These are phyloP conservation scores for Amphilophus citrinellus DNA, from an alignment of 2,113 vertebrate genomes.

Conservation along the genomic window DNA sequence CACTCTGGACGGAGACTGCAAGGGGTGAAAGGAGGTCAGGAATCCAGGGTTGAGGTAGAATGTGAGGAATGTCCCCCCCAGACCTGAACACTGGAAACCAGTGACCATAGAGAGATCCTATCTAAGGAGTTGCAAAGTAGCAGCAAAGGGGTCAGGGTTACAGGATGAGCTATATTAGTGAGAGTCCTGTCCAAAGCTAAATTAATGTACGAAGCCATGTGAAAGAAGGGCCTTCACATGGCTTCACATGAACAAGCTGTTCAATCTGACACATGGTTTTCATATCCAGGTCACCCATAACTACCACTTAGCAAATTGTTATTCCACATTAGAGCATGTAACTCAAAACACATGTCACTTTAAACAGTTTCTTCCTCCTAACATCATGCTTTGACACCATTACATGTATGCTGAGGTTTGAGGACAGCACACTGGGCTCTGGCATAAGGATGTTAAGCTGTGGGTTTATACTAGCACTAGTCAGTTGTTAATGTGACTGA, in stretches of 20 bases:
- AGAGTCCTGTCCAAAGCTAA: background rate
- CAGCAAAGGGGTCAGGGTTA: constrained; percentile 52
- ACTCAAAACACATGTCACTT: background rate
- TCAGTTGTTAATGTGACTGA: too few relatives aligned
- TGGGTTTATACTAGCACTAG: background rate
- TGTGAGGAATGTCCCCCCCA: constrained; percentile 67
- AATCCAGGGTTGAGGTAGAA: constrained; percentile 59
- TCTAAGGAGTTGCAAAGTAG: constrained; percentile 40
- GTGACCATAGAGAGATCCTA: constrained; percentile 27
- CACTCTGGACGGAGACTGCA: background rate
- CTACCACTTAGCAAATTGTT: background rate
- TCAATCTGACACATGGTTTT: background rate
- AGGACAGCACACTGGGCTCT: background rate
- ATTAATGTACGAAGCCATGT: constrained; percentile 8
- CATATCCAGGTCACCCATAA: background rate
- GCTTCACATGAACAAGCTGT: background rate
- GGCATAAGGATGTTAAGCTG: background rate
- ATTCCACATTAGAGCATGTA: background rate
- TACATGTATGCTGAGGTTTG: background rate
- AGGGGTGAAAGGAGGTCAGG: constrained; percentile 59
- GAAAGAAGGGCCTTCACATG: background rate
- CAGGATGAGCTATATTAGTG: constrained; percentile 23
- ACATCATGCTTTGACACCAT: constrained; percentile 1
- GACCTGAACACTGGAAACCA: constrained; percentile 46
- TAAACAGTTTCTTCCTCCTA: background rate